Base-by-base conservation (phyloP, 2,888 invertebrate species). In the Drosophila atroscutellata region DNA sequence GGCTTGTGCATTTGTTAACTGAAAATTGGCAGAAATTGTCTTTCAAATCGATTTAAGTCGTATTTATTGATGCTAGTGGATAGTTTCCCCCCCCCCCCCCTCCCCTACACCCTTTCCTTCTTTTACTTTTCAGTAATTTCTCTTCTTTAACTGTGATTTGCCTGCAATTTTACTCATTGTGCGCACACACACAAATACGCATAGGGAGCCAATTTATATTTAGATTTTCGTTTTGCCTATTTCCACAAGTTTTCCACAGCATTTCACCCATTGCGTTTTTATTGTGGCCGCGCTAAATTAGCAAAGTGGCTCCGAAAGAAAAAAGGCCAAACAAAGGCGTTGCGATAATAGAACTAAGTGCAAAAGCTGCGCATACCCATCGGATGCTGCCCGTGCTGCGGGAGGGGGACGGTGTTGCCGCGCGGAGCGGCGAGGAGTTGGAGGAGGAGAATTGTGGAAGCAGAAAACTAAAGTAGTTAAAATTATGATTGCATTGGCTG, bases 401-500 rank as follows among this genome's bases (percentile, higher is more conserved):
- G n/a, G 52, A 39, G 4, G 15, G 57, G 60, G 47, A 20, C 4
- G 42, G 26, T 39, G 26, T 13, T 20, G 28, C 20, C 28, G 45
- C 1, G 1, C 3, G 5, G 6, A 1, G 28, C 4, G 1, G 28
- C 18, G 37, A 1, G 30, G 0, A 30, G 30, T 30, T 2, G 8
- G 5, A 2, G 5, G 42, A 42, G 11, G 20, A 11, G 28, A 34
- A 11, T 49, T 57, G 47, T 3, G 20, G 54, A 49, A 77, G 80
- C 77, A 77, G 73, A 77, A 88, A 88, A 83, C 77, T 84, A 89
- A 89, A 83, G 89, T 86, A 86, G 88, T 84, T 84, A 88, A 85
- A 88, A 85, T 88, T 85, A 88, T 85, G 85, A 85, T 88, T 85
- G 86, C 89, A 89, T 86, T 88, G 89, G 81, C 71, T 75, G 70